phyloP scores from a whole-genome alignment of 2,113 vertebrate genomes.

The Phylloscopus whistleri region DNA sequence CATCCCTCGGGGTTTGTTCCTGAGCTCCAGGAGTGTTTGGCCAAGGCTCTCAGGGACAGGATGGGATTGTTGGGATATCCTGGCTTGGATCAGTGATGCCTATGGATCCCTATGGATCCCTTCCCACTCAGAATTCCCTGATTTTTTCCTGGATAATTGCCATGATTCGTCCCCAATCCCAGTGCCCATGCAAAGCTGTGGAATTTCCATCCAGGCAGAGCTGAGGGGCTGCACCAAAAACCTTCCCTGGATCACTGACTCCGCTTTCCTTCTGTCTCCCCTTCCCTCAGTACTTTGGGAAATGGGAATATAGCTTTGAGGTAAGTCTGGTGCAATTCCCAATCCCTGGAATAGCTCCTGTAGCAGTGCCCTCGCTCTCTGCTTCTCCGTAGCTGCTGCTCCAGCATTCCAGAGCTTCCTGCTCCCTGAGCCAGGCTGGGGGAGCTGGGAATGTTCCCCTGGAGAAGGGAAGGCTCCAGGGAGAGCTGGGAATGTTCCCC shows the following conservation, averaged over 20 bases:
- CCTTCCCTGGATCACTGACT: neutral
- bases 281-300: conserved; percentile 84
- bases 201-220: neutral
- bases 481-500: neutral
- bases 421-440: neutral
- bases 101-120: neutral
- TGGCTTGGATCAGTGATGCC: neutral
- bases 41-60: neutral
- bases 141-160: fast-evolving
- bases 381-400: neutral
- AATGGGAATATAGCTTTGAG: conserved; percentile 96
- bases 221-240: neutral
- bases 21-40: neutral
- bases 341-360: neutral
- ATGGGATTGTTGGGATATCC: neutral
- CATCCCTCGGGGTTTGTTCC: neutral
- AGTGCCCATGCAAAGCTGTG: neutral
- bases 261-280: neutral
- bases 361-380: neutral
- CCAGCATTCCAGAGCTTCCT: neutral
- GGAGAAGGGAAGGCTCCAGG: neutral
- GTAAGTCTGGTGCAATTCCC: conserved; percentile 75
- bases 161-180: fast-evolving
- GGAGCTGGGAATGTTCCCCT: neutral
- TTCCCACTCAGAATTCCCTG: neutral